Base-by-base conservation (phyloP, 92 coral and sea anemone genomes). In the Parazoanthus swiftii region DNA sequence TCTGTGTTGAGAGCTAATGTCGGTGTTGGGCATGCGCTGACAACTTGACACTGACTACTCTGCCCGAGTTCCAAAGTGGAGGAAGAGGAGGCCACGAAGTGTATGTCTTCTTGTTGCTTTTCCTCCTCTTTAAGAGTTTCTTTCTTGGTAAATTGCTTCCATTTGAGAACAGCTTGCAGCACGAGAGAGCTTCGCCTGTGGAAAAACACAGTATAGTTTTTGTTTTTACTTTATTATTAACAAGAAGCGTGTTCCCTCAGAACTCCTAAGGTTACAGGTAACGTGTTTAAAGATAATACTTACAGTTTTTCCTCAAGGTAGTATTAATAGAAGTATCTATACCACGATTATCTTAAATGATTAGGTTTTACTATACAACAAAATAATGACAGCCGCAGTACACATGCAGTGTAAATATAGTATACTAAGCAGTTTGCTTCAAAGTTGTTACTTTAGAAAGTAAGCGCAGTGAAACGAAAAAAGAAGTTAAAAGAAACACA, bases 61-160 rank as follows among this genome's bases (percentile, higher is more conserved):
- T 54, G 43, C 11, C 43, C 33, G 18, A 8, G 78, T 70, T 84
- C 78, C 21, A 35, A 14, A n/a, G 25, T 71, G 7, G 66, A 23
- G 16, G 39, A 14, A 6, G 58, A 48, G 44, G 44, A 29, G 25
- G 67, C 9, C 29, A 11, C 33, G 68, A 5, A 15, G 5, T 51
- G 25, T 6, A 8, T 29, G 8, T 70, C 77, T 39, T 66, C 37
- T 15, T 21, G 26, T 15, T 48, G 25, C 6, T 46, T 84, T 5
- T 25, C 26, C n/a, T 46, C 77, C 26, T 50, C 59, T 42, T 21
- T 35, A 4, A 70, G 15, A 35, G 16, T 33, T 46, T 39, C 36
- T 42, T 84, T 84, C 21, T 50, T 71, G 36, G 87, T 84, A 9
- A 84, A 71, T 42, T 71, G 78, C 25, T 84, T 84, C 87, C 87